phyloP scores from a whole-genome alignment of 2,113 vertebrate genomes.

The Oryzias javanicus region DNA sequence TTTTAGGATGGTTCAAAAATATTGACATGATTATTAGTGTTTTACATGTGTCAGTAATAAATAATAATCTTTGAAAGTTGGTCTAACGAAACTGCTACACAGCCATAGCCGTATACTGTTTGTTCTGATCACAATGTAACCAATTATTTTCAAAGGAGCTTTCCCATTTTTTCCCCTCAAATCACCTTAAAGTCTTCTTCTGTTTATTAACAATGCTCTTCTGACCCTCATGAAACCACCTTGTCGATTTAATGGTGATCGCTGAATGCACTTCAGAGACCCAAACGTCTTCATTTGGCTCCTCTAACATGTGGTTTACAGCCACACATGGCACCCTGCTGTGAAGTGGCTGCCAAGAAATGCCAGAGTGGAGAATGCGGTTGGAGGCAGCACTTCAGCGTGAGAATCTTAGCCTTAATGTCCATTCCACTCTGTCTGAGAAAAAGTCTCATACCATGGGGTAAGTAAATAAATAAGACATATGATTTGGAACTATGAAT shows the following conservation, averaged over 20 bases:
- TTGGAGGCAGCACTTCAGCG: constrained; percentile 35
- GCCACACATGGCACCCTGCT: constrained; percentile 46
- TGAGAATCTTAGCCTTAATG: constrained; percentile 64
- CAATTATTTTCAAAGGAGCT: background rate
- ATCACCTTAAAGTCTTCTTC: background rate
- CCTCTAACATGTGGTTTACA: constrained; percentile 49
- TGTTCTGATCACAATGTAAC: constrained; percentile 11
- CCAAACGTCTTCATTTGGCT: constrained; percentile 32
- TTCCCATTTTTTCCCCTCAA: background rate
- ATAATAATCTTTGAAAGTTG: background rate
- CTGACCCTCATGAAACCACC: constrained; percentile 2
- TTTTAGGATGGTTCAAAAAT: too few relatives aligned
- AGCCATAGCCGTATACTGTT: background rate
- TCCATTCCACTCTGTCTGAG: constrained; percentile 65
- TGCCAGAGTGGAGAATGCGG: constrained; percentile 32
- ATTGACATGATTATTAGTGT: too few relatives aligned
- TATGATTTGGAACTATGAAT: constrained; percentile 24
- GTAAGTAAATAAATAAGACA: constrained; percentile 64
- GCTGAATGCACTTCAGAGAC: constrained; percentile 14
- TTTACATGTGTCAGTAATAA: too few relatives aligned
- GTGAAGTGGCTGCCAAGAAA: constrained; percentile 59
- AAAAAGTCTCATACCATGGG: constrained; percentile 68
- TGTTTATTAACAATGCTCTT: background rate
- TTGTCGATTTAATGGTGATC: constrained; percentile 2
- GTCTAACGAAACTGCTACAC: constrained; percentile 18